A percentile compares a stretch with the other conserved stretches of the same genome.
phyloP scores from a whole-genome alignment of 2,113 vertebrate genomes.

The Leptocoma aspasia region DNA sequence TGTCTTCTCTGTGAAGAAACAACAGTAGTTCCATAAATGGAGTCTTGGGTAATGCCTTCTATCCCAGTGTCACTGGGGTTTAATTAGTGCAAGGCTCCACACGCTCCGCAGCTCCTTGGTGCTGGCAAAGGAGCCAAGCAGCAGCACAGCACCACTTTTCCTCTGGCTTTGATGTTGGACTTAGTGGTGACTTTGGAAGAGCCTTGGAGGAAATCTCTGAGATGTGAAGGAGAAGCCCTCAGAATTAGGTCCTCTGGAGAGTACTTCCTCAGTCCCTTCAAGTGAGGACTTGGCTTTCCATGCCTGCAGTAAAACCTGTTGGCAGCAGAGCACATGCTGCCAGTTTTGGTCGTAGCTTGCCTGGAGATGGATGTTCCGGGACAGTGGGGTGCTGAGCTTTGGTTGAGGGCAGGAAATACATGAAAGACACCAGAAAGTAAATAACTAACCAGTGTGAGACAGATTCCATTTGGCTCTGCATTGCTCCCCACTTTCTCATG shows the following conservation, averaged over 20 bases:
- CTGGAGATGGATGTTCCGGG: background rate
- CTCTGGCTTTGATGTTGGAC: background rate
- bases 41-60: background rate
- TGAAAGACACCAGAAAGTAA: background rate
- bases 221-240: background rate
- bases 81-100: background rate
- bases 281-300: background rate
- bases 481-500: rapidly evolving
- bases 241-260: background rate
- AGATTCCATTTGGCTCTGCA: rapidly evolving
- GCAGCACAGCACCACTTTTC: background rate
- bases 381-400: background rate
- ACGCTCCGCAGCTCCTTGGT: background rate
- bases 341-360: background rate
- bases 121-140: background rate
- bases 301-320: background rate
- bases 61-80: background rate
- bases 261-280: background rate
- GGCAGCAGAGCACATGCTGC: background rate
- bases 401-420: background rate
- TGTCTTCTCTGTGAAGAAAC: background rate
- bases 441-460: background rate
- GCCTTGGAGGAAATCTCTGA: background rate
- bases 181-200: background rate
- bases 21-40: background rate